Evolutionary conservation across 2,797 vertebrate species (phyloP).

Genomic region (Pelobates cultripes): DNA sequence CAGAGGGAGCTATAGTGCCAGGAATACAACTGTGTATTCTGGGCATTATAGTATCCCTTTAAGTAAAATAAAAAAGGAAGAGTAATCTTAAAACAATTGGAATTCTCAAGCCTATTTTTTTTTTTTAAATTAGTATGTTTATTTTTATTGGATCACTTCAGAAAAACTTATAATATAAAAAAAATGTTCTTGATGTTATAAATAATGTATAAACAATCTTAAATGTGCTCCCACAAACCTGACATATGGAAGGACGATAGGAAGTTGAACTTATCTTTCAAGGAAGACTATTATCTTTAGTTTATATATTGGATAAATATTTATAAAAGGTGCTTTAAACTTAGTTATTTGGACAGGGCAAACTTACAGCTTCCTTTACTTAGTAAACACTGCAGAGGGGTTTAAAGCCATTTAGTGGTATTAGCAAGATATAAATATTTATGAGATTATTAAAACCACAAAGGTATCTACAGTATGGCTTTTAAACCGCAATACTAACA

Average conservation of each 20-base stretch:
- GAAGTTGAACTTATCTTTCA: constrained; percentile 68
- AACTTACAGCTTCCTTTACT: constrained; percentile 69
- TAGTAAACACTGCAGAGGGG: constrained; percentile 73
- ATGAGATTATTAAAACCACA: constrained; percentile 67
- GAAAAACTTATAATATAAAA: constrained; percentile 23
- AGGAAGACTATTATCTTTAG: constrained; percentile 71
- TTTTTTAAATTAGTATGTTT: too few species aligned
- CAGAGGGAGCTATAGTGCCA: too few species aligned
- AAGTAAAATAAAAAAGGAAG: too few species aligned
- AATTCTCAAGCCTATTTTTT: too few species aligned
- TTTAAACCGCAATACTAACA: constrained; percentile 67
- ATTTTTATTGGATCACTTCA: not conserved
- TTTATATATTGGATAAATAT: constrained; percentile 78
- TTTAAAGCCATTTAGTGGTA: constrained; percentile 78
- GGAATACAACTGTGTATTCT: too few species aligned
- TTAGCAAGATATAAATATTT: constrained; percentile 80
- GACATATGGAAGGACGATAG: constrained; percentile 58
- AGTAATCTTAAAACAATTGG: too few species aligned
- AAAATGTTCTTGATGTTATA: constrained; percentile 24
- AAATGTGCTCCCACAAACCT: constrained; percentile 18
- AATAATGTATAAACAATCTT: constrained; percentile 27
- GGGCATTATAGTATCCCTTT: too few species aligned
- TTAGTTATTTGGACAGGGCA: constrained; percentile 69
- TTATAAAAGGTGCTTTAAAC: constrained; percentile 77
- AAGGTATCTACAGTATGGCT: constrained; percentile 68